These are phyloP conservation scores for Microctenopoma stevenorrisi DNA, from an alignment of 2,797 vertebrate genomes.

Conservation along the genomic window DNA sequence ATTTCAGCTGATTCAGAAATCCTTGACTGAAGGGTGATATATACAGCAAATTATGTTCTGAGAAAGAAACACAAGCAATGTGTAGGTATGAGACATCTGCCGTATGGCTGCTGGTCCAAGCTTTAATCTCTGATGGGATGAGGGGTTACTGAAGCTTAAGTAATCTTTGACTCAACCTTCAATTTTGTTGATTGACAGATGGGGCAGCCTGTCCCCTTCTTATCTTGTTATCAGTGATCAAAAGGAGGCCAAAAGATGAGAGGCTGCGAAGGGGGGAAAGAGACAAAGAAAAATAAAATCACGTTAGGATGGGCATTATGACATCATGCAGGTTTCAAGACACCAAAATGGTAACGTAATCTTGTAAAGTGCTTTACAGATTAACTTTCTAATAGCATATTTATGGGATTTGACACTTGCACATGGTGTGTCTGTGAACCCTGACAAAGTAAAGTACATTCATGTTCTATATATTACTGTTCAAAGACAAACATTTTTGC, in stretches of 20 bases:
- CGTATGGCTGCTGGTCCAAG: constrained; percentile 16
- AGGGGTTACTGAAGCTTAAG: constrained; percentile 31
- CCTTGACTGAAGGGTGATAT: constrained; percentile 23
- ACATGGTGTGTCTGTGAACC: constrained; percentile 26
- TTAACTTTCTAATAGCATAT: constrained; percentile 54
- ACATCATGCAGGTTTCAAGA: constrained; percentile 66
- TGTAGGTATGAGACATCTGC: constrained; percentile 24
- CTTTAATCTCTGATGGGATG: constrained; percentile 6
- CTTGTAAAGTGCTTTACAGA: constrained; percentile 63
- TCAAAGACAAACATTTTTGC: not conserved
- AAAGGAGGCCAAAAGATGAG: constrained; percentile 25
- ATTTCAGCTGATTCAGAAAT: constrained; percentile 44
- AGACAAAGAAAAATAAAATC: constrained; percentile 59
- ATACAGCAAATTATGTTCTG: constrained; percentile 34
- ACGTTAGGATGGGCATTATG: constrained; percentile 52
- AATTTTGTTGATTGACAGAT: constrained; percentile 70
- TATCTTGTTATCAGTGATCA: constrained; percentile 72
- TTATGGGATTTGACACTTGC: constrained; percentile 60
- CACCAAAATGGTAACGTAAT: constrained; percentile 61
- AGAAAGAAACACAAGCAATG: constrained; percentile 41
- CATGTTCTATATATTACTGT: not conserved
- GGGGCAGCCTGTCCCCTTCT: constrained; percentile 51
- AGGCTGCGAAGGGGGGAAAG: constrained; percentile 25
- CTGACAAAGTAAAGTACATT: constrained; percentile 8
- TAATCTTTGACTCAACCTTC: constrained; percentile 48